Base-by-base conservation (phyloP, 1,140 invertebrate genomes). In the Meteorus sp. region DNA sequence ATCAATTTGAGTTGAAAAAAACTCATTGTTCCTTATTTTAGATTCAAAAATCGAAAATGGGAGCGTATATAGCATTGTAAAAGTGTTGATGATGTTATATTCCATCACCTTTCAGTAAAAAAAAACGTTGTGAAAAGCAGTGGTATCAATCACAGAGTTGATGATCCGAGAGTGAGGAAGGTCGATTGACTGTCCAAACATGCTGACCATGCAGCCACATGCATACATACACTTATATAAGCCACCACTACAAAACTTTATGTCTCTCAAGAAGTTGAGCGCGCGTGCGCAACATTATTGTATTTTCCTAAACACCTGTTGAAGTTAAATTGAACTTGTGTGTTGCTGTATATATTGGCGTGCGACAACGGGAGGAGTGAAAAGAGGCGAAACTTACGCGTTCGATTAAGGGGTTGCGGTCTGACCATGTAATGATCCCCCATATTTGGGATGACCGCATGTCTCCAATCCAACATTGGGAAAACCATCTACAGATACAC, bases 241-340 rank as follows among this genome's bases (percentile, higher is more conserved):
- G 4, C 4, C 4, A 9, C 27, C 15, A 50, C 54, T 55, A n/a
- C n/a, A 58, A 61, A 74, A 73, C 65, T 76, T 77, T 69, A 63
- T 68, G 69, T 70, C 65, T 43, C 65, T 73, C 64, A 69, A 73
- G 70, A 76, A 75, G 70, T 76, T 74, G 35, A 58, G 48, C 50
- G 70, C 78, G 78, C 78, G 67, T 76, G 77, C 78, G 77, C 74
- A 65, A 75, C 73, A 75, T 77, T 80, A 80, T 80, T 78, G 77
- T 80, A 79, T 79, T 80, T 80, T 70, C 76, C 70, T 78, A 74
- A 78, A 79, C 78, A 80, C 78, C 78, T 80, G 78, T 80, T 80
- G 78, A 79, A 78, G 75, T 70, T 59, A 74, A 76, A 73, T 73
- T 72, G 66, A 75, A 75, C 74, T 78, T 70, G 69, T 68, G 67